Conservation (phyloP, 1,140 invertebrate genomes). For the Eubasilissa regina region DNA sequence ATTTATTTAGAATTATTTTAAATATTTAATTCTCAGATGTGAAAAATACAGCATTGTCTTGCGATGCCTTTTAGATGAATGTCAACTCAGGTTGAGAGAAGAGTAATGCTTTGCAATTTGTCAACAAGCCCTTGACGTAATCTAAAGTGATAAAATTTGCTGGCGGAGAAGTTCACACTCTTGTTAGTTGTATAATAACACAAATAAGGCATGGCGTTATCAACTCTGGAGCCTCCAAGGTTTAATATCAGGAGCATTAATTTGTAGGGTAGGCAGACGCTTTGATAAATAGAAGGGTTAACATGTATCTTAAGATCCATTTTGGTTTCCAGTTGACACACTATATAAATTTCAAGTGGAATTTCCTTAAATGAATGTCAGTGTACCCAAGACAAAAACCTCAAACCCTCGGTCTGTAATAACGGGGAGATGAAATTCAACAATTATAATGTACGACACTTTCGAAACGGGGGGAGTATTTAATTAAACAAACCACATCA, state of each 20-base stretch:
- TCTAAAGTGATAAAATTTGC: neutral
- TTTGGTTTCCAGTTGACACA: neutral
- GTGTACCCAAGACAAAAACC: neutral
- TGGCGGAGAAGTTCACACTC: neutral
- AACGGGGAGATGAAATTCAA: too few species aligned
- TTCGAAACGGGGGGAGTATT: too few species aligned
- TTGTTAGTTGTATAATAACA: constrained; percentile 10
- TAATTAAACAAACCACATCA: too few species aligned
- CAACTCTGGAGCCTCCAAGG: neutral
- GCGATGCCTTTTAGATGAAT: too few species aligned
- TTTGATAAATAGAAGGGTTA: constrained; percentile 15
- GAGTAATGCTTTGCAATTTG: constrained; percentile 20
- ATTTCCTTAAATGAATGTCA: neutral
- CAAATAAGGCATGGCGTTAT: neutral
- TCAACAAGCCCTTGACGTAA: neutral
- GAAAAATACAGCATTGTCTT: too few species aligned
- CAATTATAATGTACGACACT: too few species aligned
- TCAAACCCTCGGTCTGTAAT: neutral
- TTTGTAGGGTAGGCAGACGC: neutral
- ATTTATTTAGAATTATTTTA: too few species aligned
- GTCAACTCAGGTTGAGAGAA: too few species aligned
- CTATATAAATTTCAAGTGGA: neutral
- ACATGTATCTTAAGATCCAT: neutral
- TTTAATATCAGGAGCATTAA: constrained; percentile 5
- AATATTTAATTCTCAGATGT: too few species aligned